Conservation (phyloP, 37 sponge, comb jelly and placozoan genomes). For the Aplysina aerophoba region DNA sequence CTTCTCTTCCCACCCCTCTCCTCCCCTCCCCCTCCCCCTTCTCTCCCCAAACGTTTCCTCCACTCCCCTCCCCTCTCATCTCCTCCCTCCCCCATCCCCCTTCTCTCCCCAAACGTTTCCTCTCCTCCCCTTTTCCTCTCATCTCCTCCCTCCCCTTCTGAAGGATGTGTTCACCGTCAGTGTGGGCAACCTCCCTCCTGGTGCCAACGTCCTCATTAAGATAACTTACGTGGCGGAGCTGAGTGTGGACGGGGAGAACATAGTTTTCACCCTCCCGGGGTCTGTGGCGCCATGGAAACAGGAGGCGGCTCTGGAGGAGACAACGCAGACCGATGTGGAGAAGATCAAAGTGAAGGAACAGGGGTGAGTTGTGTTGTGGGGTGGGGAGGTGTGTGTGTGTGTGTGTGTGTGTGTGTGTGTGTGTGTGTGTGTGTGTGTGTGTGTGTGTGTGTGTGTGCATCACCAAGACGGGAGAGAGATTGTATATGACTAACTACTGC, state of each 20-base stretch:
- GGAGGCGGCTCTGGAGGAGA: conserved; percentile 79
- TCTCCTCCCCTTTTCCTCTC: not conserved
- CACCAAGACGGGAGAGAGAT: too few relatives aligned
- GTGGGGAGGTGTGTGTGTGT: not conserved
- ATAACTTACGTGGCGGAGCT: conserved; percentile 98
- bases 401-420: not conserved
- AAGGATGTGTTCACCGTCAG: conserved; percentile 99
- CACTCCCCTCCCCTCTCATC: not conserved
- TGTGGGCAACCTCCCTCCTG: conserved; percentile 97
- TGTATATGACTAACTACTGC: too few relatives aligned
- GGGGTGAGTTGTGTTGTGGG: conserved; percentile 41
- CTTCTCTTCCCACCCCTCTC: too few relatives aligned
- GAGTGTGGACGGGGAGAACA: conserved; percentile 86
- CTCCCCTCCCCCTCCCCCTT: not conserved
- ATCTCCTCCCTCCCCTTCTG: conserved; percentile 10
- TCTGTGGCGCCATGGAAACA: conserved; percentile 95
- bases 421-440: conserved; percentile 22
- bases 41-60: conserved; percentile 2
- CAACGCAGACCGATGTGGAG: conserved; percentile 85
- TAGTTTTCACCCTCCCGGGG: conserved; percentile 88
- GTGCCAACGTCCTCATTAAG: conserved; percentile 96
- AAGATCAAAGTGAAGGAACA: conserved; percentile 85
- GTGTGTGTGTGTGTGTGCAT: not conserved
- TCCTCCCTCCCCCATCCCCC: not conserved
- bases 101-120: not conserved